Conservation (phyloP, 92 coral and sea anemone species). For the Porites evermanni region DNA sequence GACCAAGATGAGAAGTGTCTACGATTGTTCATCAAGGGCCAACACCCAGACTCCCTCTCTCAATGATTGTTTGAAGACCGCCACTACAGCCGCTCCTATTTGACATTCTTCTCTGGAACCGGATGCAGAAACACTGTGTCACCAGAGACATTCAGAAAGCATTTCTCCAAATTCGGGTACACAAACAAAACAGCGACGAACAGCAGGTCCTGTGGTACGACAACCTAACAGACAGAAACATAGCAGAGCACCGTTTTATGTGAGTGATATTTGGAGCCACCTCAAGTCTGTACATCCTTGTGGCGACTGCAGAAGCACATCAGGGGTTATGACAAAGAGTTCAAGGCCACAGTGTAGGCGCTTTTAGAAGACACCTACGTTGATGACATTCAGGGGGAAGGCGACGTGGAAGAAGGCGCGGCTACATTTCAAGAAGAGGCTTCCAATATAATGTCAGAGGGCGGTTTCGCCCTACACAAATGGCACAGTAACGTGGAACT, state of each 20-base stretch:
- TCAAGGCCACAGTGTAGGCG: not conserved
- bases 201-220: slow-evolving; percentile 50
- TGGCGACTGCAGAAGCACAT: slow-evolving; percentile 55
- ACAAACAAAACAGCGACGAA: slow-evolving; percentile 49
- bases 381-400: too few species aligned
- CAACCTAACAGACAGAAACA: slow-evolving; percentile 35
- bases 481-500: too few species aligned
- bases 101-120: too few species aligned
- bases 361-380: slow-evolving; percentile 24
- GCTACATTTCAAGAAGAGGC: too few species aligned
- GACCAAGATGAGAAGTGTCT: slow-evolving; percentile 54
- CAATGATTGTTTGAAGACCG: slow-evolving; percentile 51
- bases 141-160: slow-evolving; percentile 43
- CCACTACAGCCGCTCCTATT: too few species aligned
- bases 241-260: slow-evolving; percentile 40
- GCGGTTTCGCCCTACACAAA: too few species aligned
- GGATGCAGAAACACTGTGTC: too few species aligned
- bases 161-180: slow-evolving; percentile 48
- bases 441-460: too few species aligned
- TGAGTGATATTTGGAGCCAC: slow-evolving; percentile 64
- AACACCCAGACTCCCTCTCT: slow-evolving; percentile 33
- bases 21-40: slow-evolving; percentile 47
- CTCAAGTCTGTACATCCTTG: slow-evolving; percentile 62
- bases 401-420: too few species aligned
- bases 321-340: not conserved